Percentiles rank a stretch among this genome's conserved stretches.
phyloP scores from a whole-genome alignment of 2,888 invertebrate genomes.

The Oscheius myriophilus region DNA sequence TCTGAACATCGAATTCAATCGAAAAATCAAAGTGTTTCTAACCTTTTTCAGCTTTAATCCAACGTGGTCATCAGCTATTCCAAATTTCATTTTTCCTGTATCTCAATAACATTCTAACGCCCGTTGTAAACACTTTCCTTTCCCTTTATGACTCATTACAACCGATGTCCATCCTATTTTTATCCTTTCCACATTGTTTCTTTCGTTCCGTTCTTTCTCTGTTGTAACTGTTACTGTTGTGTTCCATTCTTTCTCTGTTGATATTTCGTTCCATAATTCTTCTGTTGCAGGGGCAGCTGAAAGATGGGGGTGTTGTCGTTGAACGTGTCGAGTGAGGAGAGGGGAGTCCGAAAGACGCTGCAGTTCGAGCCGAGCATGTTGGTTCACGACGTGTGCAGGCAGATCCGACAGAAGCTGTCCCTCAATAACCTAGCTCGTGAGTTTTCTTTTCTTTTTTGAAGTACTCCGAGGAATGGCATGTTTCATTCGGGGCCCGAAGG shows the following conservation, averaged over 20 bases:
- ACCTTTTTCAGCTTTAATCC: no score
- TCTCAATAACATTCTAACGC: neutral
- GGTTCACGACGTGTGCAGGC: constrained; percentile 92
- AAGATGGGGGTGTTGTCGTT: constrained; percentile 73
- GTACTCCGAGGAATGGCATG: constrained; percentile 77
- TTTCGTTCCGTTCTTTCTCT: neutral
- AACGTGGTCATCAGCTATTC: no score
- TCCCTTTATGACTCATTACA: neutral
- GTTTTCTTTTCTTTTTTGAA: constrained; percentile 83
- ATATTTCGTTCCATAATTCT: neutral
- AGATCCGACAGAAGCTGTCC: constrained; percentile 93
- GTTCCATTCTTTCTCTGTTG: neutral
- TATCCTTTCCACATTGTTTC: constrained; percentile 1
- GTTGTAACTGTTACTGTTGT: neutral
- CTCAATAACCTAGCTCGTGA: constrained; percentile 74
- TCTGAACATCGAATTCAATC: no score
- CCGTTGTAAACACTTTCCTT: no score
- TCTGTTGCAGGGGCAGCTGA: constrained; percentile 22
- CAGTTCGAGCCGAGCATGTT: constrained; percentile 95
- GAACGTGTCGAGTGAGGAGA: constrained; percentile 74
- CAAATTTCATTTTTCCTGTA: neutral
- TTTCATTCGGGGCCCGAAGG: constrained; percentile 1
- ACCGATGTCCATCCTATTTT: neutral
- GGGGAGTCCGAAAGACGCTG: constrained; percentile 84
- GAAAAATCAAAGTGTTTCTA: no score